Evolutionary conservation across 64 coral and sea anemone species (phyloP).

Genomic region (Montipora efflorescens): DNA sequence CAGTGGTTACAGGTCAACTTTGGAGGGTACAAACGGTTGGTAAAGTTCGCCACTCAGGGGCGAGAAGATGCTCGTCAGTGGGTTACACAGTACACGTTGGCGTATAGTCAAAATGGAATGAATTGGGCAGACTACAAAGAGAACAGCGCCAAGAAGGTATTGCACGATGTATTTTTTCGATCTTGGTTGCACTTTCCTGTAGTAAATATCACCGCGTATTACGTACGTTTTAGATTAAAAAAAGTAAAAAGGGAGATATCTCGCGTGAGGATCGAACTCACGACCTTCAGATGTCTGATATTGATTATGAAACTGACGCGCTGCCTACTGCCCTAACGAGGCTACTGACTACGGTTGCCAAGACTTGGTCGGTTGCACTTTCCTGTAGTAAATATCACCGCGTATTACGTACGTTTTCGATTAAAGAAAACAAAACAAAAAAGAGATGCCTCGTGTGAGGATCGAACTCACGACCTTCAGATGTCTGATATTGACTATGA

Average conservation of each 20-base stretch:
- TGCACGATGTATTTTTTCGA: not conserved
- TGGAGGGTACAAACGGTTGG: constrained; percentile 23
- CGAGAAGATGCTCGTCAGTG: constrained; percentile 66
- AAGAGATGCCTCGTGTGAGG: constrained; percentile 26
- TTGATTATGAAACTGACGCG: not conserved
- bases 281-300: constrained; percentile 43
- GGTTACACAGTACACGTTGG: constrained; percentile 59
- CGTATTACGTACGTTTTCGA: too few species aligned
- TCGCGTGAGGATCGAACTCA: constrained; percentile 71
- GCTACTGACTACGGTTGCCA: not conserved
- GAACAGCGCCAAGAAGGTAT: constrained; percentile 47
- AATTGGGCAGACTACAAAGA: constrained; percentile 68
- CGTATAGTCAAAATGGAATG: constrained; percentile 47
- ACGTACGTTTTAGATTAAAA: not conserved
- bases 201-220: too few species aligned
- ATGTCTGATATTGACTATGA: constrained; percentile 51
- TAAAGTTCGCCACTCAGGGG: constrained; percentile 70
- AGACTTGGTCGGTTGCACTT: too few species aligned
- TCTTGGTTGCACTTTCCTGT: too few species aligned
- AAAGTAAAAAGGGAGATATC: not conserved
- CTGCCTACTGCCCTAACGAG: too few species aligned
- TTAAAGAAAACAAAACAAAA: too few species aligned
- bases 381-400: too few species aligned
- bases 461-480: constrained; percentile 81
- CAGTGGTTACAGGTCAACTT: constrained; percentile 65